Evolutionary conservation across 2,797 vertebrate genomes (phyloP).

Genomic region (Alexandromys oeconomus): DNA sequence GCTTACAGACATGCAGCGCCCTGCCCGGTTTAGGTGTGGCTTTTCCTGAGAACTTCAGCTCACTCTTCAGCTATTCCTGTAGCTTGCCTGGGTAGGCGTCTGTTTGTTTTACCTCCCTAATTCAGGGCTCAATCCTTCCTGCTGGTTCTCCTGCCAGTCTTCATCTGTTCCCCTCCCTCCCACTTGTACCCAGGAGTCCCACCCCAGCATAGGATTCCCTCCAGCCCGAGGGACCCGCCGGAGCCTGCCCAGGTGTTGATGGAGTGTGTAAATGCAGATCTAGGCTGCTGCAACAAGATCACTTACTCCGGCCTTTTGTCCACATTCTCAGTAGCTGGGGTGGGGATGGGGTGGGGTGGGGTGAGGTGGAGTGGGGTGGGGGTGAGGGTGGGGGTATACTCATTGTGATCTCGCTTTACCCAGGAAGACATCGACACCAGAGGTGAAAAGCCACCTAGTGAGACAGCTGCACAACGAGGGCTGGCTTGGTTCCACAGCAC

Average conservation of each 20-base stretch:
- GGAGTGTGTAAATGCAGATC: neutral
- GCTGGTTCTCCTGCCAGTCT: neutral
- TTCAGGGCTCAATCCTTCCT: neutral
- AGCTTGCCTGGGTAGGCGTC: neutral
- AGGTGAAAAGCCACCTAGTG: neutral
- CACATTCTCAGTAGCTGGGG: neutral
- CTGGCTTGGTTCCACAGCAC: neutral
- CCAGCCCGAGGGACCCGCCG: neutral
- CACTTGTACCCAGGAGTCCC: no score
- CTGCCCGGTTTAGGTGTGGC: neutral
- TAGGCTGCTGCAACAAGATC: neutral
- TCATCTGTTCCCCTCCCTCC: neutral
- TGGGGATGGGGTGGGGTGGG: no score
- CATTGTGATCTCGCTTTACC: neutral
- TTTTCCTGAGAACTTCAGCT: neutral
- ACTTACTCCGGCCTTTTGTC: neutral
- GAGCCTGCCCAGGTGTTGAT: neutral
- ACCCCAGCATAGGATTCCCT: neutral
- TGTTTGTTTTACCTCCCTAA: fast-evolving
- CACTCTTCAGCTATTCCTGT: neutral
- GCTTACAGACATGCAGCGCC: neutral
- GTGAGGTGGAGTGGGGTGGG: no score
- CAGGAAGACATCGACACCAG: neutral
- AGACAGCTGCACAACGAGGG: neutral
- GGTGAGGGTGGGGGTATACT: no score